phyloP scores from a whole-genome alignment of 2,888 invertebrate genomes.

The Pantelozetes paolii region DNA sequence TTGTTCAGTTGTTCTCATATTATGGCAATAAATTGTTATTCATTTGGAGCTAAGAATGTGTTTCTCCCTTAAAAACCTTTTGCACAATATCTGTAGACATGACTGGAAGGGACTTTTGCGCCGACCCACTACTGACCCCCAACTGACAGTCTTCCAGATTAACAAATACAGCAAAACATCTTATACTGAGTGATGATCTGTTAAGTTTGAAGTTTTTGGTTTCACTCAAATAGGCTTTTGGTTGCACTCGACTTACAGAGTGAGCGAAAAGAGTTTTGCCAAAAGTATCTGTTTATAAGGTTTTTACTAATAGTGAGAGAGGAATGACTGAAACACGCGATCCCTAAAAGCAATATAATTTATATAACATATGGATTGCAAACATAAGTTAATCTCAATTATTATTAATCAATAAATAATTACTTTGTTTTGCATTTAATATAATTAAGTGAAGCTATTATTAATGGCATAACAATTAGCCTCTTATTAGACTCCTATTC shows the following conservation, averaged over 20 bases:
- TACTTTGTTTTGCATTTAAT: background rate
- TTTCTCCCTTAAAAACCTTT: conserved; percentile 3
- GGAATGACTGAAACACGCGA: conserved; percentile 3
- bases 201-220: conserved; percentile 20
- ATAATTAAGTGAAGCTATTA: background rate
- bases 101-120: conserved; percentile 6
- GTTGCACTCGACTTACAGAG: background rate
- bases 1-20: conserved; percentile 26
- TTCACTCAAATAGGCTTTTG: background rate
- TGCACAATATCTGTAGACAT: no score
- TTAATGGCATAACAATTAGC: background rate
- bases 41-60: background rate
- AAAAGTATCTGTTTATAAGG: background rate
- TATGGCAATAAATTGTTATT: conserved; percentile 28
- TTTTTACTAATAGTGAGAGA: background rate
- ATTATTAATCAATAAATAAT: conserved; percentile 10
- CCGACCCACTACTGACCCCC: background rate
- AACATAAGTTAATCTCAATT: conserved; percentile 14
- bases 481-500: background rate
- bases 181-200: conserved; percentile 17
- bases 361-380: conserved; percentile 23
- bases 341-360: background rate
- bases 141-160: conserved; percentile 15
- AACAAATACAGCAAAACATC: background rate
- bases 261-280: background rate